Evolutionary conservation across 2,797 vertebrate species (phyloP).

Genomic region (Chelonia mydas): DNA sequence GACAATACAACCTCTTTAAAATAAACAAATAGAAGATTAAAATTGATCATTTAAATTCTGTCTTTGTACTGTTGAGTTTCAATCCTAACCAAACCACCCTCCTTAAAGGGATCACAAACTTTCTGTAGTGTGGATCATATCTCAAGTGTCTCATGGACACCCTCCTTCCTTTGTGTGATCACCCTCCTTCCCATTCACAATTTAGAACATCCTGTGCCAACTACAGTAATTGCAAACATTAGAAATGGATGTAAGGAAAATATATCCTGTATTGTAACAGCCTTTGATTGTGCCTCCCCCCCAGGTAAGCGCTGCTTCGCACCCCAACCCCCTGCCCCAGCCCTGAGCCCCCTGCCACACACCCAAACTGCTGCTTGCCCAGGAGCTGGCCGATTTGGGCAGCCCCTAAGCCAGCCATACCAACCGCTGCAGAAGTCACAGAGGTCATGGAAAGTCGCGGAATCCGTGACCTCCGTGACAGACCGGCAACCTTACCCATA

Average conservation of each 20-base stretch:
- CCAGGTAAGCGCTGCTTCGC: no score
- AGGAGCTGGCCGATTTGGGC: no score
- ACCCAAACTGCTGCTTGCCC: no score
- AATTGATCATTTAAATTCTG: background rate
- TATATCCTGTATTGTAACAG: background rate
- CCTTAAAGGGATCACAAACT: no score
- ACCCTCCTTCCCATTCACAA: accelerated
- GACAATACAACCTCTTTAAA: background rate
- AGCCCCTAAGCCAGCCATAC: no score
- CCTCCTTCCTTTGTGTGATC: background rate
- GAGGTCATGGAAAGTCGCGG: no score
- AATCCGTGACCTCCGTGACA: no score
- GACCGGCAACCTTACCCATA: no score
- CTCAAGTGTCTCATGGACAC: accelerated
- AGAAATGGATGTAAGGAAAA: background rate
- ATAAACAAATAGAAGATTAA: background rate
- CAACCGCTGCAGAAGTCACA: no score
- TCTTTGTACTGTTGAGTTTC: background rate
- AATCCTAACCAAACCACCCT: background rate
- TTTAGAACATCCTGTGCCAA: background rate
- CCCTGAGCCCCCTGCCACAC: no score
- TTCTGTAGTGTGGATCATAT: background rate
- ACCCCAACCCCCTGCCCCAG: no score
- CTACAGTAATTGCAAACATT: accelerated
- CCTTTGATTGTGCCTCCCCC: background rate